phyloP scores from a whole-genome alignment of 2,113 vertebrate species.

The Solea senegalensis region DNA sequence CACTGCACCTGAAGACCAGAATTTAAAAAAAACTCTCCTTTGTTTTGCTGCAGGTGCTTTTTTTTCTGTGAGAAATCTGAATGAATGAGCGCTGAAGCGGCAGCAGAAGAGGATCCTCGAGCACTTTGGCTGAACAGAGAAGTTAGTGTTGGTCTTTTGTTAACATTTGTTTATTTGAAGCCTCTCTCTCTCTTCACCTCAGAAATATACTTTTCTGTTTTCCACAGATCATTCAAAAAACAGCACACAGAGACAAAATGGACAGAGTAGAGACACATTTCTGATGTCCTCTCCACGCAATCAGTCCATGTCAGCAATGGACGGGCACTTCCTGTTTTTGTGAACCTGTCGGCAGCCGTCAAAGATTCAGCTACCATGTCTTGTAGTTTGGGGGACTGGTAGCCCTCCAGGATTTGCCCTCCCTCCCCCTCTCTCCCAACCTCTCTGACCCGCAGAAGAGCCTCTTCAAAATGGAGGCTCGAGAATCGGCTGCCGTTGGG shows the following conservation, averaged over 20 bases:
- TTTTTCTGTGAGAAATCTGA: constrained; percentile 24
- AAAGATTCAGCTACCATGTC: constrained; percentile 80
- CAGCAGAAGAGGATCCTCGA: constrained; percentile 32
- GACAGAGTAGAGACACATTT: constrained; percentile 45
- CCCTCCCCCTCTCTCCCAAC: constrained; percentile 22
- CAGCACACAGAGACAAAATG: constrained; percentile 37
- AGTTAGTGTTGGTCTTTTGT: constrained; percentile 29
- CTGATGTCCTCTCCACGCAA: constrained; percentile 61
- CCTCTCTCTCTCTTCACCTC: not conserved
- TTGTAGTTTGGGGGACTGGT: constrained; percentile 74
- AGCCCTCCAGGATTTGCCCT: constrained; percentile 45
- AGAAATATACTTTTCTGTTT: not conserved
- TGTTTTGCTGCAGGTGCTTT: constrained; percentile 49
- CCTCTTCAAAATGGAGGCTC: constrained; percentile 90
- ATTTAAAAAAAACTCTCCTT: constrained; percentile 3
- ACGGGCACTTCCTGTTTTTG: constrained; percentile 44
- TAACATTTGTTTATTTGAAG: constrained; percentile 3
- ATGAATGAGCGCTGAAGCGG: constrained; percentile 44
- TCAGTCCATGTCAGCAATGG: constrained; percentile 53
- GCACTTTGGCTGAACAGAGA: constrained; percentile 40
- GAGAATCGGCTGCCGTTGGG: constrained; percentile 86
- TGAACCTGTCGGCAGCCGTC: constrained; percentile 75
- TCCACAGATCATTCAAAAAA: constrained; percentile 52
- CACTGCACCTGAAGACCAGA: no score
- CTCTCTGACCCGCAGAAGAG: constrained; percentile 34